phyloP scores from a whole-genome alignment of 2,797 vertebrate genomes.

The Sebastes kiyomatsui region DNA sequence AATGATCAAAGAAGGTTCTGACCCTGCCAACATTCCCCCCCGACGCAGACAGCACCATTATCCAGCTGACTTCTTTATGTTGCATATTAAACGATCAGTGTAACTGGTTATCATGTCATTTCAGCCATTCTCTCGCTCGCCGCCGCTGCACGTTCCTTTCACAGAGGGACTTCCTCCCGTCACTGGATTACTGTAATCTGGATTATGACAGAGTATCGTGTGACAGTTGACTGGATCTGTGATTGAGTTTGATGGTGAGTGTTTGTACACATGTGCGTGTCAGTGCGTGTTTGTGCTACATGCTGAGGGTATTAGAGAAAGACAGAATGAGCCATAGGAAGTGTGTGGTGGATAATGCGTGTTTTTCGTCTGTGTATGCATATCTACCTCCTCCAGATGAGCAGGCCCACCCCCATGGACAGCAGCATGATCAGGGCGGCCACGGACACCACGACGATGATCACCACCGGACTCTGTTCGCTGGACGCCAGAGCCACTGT shows the following conservation, averaged over 20 bases:
- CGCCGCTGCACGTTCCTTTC: neutral
- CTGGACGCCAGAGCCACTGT: constrained; percentile 88
- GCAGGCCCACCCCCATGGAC: constrained; percentile 86
- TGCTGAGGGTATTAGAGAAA: neutral
- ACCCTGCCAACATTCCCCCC: neutral
- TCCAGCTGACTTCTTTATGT: constrained; percentile 15
- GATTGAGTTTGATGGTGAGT: constrained; percentile 6
- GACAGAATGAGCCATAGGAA: neutral
- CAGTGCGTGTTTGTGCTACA: neutral
- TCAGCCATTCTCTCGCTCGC: constrained; percentile 7
- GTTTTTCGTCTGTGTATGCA: neutral
- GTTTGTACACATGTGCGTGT: constrained; percentile 17
- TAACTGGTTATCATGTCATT: constrained; percentile 2
- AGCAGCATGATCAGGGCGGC: constrained; percentile 90
- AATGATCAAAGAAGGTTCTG: constrained; percentile 28
- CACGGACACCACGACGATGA: constrained; percentile 88
- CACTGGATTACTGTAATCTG: constrained; percentile 62
- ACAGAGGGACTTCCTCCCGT: constrained; percentile 8
- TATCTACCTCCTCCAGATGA: constrained; percentile 93
- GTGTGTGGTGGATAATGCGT: neutral
- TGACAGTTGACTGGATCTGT: neutral
- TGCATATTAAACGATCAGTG: constrained; percentile 1
- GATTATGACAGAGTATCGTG: constrained; percentile 37
- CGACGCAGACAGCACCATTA: neutral
- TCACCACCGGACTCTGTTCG: constrained; percentile 89